A percentile compares a stretch with the other conserved stretches of the same genome.
Evolutionary conservation across 2,888 invertebrate species (phyloP).

Genomic region (Crossocerus cetratus): DNA sequence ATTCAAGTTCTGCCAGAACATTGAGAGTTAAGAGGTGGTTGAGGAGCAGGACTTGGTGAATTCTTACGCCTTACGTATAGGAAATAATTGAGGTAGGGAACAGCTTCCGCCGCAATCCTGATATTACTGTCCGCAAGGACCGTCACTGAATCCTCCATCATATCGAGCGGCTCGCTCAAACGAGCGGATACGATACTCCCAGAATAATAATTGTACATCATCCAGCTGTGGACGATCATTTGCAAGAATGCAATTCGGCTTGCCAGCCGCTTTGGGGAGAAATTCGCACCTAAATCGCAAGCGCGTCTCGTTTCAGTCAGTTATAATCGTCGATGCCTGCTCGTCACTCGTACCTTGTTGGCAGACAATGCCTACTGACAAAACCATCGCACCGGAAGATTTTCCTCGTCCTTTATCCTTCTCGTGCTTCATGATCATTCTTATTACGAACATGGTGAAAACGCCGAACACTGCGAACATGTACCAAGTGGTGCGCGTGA

Average conservation of each 20-base stretch:
- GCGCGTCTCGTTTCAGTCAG: neutral
- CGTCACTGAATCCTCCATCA: conserved; percentile 70
- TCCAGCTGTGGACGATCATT: conserved; percentile 63
- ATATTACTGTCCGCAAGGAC: conserved; percentile 62
- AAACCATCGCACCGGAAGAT: conserved; percentile 55
- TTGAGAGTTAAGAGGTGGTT: neutral
- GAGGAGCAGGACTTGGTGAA: neutral
- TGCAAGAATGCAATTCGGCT: conserved; percentile 65
- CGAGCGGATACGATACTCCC: conserved; percentile 70
- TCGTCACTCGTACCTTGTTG: conserved; percentile 59
- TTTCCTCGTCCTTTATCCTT: conserved; percentile 41
- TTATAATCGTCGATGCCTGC: neutral
- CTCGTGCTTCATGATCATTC: conserved; percentile 47
- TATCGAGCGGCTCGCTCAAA: conserved; percentile 66
- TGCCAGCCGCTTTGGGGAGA: conserved; percentile 58
- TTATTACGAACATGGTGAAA: conserved; percentile 50
- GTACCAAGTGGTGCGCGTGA: conserved; percentile 59
- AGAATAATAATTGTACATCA: conserved; percentile 70
- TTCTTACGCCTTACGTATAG: conserved; percentile 51
- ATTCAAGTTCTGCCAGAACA: conserved; percentile 53
- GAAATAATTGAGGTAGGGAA: conserved; percentile 60
- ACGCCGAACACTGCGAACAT: conserved; percentile 38
- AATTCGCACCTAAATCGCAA: conserved; percentile 57
- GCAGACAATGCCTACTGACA: conserved; percentile 59
- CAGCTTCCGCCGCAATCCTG: conserved; percentile 64